phyloP scores from a whole-genome alignment of 2,888 invertebrate species.

The Synergus japonicus region DNA sequence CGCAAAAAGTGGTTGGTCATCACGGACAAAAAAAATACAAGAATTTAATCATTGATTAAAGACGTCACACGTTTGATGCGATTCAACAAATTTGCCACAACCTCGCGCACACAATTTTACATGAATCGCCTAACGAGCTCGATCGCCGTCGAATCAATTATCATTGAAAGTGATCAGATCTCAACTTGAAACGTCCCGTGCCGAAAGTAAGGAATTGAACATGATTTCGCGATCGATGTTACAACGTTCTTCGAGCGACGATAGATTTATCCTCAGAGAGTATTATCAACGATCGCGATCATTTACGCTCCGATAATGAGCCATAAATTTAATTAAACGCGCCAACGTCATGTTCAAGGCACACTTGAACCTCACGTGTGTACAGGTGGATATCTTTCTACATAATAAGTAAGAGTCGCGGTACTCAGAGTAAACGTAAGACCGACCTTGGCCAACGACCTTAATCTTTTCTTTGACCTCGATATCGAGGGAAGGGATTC shows the following conservation, averaged over 20 bases:
- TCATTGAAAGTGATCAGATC: neutral
- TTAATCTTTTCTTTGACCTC: constrained; percentile 63
- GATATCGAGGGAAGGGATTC: constrained; percentile 49
- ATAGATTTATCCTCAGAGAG: constrained; percentile 60
- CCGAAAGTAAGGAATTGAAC: constrained; percentile 1
- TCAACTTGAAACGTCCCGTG: neutral
- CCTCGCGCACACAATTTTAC: neutral
- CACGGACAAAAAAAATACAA: neutral
- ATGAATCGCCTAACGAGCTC: neutral
- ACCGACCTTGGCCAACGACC: constrained; percentile 63
- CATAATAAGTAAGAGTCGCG: constrained; percentile 38
- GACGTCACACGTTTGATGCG: neutral
- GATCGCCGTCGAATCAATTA: neutral
- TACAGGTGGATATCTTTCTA: constrained; percentile 37
- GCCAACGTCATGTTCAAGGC: constrained; percentile 58
- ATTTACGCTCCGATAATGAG: constrained; percentile 65
- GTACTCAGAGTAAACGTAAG: constrained; percentile 52
- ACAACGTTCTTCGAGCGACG: constrained; percentile 24
- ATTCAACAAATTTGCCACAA: neutral
- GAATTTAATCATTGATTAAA: neutral
- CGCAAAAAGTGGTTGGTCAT: neutral
- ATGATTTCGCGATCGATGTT: neutral
- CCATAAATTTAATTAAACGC: constrained; percentile 71
- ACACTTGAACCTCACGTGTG: constrained; percentile 42
- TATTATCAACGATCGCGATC: constrained; percentile 67